Conservation (phyloP, 1,140 invertebrate species). For the Hirudo medicinalis region DNA sequence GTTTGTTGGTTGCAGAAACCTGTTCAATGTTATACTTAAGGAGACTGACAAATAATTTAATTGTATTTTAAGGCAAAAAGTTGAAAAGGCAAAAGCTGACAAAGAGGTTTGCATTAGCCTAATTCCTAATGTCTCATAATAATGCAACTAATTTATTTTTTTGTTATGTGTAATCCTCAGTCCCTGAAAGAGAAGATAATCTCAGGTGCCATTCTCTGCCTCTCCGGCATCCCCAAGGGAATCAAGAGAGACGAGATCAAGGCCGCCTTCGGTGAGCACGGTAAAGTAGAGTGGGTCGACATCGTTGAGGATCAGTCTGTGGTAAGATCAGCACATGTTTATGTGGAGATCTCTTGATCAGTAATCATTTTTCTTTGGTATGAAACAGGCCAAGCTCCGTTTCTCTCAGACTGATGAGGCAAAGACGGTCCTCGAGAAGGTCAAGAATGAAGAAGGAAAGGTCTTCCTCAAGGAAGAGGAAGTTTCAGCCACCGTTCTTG, state of each 20-base stretch:
- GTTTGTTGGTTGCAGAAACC: not conserved
- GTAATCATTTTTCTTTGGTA: not conserved
- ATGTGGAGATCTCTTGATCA: not conserved
- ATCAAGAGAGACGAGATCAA: slow-evolving; percentile 57
- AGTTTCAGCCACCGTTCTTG: slow-evolving; percentile 19
- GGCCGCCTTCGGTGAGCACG: slow-evolving; percentile 49
- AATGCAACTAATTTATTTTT: slow-evolving; percentile 24
- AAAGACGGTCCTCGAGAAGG: slow-evolving; percentile 51
- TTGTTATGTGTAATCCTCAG: slow-evolving; percentile 16
- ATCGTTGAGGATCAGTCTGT: slow-evolving; percentile 53
- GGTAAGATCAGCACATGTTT: slow-evolving; percentile 46
- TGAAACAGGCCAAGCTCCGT: slow-evolving; percentile 44
- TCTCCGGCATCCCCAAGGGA: slow-evolving; percentile 50
- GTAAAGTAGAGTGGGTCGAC: slow-evolving; percentile 58
- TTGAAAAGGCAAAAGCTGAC: slow-evolving; percentile 23
- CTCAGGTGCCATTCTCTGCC: slow-evolving; percentile 55
- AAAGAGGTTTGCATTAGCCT: slow-evolving; percentile 26
- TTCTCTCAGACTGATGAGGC: slow-evolving; percentile 56
- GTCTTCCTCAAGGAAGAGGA: slow-evolving; percentile 20
- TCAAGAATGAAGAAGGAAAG: slow-evolving; percentile 32
- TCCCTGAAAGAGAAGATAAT: slow-evolving; percentile 41
- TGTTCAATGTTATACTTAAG: not conserved
- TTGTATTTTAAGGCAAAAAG: slow-evolving; percentile 13
- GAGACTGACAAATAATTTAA: slow-evolving; percentile 21
- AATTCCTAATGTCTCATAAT: too few species aligned